These are phyloP conservation scores for Myxocyprinus asiaticus DNA, from an alignment of 2,113 vertebrate genomes.

Conservation along the genomic window DNA sequence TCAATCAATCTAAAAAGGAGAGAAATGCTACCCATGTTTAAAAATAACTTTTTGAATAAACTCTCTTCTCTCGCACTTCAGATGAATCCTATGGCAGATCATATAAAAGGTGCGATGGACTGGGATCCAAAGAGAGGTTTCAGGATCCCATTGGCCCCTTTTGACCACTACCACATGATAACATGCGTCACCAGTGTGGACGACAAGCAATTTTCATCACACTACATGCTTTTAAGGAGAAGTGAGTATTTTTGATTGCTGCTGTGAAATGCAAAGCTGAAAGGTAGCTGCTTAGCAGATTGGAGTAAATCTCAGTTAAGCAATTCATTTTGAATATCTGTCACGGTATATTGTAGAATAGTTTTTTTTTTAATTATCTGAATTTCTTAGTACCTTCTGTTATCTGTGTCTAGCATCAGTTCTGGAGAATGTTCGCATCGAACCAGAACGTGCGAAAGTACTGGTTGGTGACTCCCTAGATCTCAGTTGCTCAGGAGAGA, in stretches of 20 bases:
- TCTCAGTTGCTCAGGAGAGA: constrained; percentile 79
- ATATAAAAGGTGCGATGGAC: neutral
- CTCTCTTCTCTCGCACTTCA: constrained; percentile 53
- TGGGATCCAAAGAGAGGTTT: constrained; percentile 87
- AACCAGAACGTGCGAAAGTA: constrained; percentile 60
- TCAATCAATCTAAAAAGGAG: too few species aligned
- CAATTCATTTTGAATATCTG: too few species aligned
- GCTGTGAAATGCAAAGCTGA: constrained; percentile 65
- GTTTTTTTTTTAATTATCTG: neutral
- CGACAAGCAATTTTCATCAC: constrained; percentile 53
- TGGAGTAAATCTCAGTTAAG: neutral
- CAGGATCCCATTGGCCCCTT: constrained; percentile 65
- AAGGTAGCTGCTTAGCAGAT: neutral
- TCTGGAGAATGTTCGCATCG: constrained; percentile 64
- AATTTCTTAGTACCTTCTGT: neutral
- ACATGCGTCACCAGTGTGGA: constrained; percentile 67
- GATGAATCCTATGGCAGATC: neutral
- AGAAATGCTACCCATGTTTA: constrained; percentile 64
- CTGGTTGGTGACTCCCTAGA: constrained; percentile 77
- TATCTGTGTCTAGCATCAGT: constrained; percentile 28
- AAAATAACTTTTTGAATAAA: neutral
- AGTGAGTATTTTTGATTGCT: constrained; percentile 76
- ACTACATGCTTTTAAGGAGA: constrained; percentile 67
- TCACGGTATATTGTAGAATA: too few species aligned
- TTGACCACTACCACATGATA: constrained; percentile 58